Evolutionary conservation across 2,113 vertebrate genomes (phyloP).

Genomic region (Phaethornis superciliosus): DNA sequence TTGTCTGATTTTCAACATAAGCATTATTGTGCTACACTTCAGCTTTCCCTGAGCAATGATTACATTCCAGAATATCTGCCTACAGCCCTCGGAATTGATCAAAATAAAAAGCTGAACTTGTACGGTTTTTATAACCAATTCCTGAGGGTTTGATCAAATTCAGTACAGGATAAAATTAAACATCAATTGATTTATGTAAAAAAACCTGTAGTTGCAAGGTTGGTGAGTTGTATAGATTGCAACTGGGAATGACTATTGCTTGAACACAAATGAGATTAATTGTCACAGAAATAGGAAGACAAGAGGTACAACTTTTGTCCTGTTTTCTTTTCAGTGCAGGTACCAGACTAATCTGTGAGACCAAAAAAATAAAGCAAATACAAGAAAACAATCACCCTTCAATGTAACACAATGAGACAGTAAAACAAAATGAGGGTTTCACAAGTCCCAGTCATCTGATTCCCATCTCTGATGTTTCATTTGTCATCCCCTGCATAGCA

Average conservation of each 20-base stretch:
- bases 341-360: neutral
- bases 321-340: neutral
- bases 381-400: neutral
- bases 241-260: neutral
- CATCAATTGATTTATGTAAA: conserved; percentile 46
- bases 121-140: conserved; percentile 16
- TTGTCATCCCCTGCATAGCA: neutral
- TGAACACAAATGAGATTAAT: conserved; percentile 31
- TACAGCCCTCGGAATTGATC: conserved; percentile 59
- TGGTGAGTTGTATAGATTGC: neutral
- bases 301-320: neutral
- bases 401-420: neutral
- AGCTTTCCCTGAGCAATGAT: conserved; percentile 2
- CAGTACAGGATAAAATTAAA: conserved; percentile 39
- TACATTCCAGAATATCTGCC: neutral
- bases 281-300: neutral
- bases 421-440: neutral
- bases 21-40: neutral
- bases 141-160: conserved; percentile 55
- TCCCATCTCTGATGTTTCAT: neutral
- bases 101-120: conserved; percentile 38
- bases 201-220: neutral
- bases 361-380: neutral
- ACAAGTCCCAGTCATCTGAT: neutral
- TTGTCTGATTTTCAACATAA: neutral